Percentiles rank a stretch among this genome's conserved stretches.
Evolutionary conservation across 2,888 invertebrate species (phyloP).

Genomic region (Marasmarcha lunaedactyla): DNA sequence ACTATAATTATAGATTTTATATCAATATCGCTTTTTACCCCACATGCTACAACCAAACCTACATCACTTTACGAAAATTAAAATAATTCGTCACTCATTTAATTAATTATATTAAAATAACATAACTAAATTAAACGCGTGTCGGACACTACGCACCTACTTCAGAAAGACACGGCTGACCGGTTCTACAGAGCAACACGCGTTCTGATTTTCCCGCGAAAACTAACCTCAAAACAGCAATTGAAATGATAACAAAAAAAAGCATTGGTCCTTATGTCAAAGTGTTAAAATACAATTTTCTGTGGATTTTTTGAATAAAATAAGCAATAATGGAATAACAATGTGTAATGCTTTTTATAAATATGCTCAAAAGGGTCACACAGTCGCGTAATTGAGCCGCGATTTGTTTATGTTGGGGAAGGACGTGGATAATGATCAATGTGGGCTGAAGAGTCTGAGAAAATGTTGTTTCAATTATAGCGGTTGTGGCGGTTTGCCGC

Average conservation of each 20-base stretch:
- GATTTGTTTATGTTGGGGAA: conserved; percentile 39
- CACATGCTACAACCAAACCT: no score
- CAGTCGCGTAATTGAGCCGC: conserved; percentile 41
- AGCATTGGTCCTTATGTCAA: conserved; percentile 10
- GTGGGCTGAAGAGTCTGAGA: conserved; percentile 19
- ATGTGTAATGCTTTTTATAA: conserved; percentile 29
- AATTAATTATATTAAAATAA: conserved; percentile 59
- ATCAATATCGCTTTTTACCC: no score
- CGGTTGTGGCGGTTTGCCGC: conserved; percentile 9
- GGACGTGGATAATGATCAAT: conserved; percentile 25
- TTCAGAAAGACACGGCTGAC: conserved; percentile 38
- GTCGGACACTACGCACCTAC: conserved; percentile 42
- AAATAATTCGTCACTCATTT: conserved; percentile 31
- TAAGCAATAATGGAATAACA: conserved; percentile 23
- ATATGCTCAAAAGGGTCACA: conserved; percentile 42
- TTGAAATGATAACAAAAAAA: neutral
- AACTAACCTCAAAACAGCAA: conserved; percentile 28
- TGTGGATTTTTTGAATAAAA: neutral
- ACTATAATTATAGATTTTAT: no score
- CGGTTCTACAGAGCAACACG: conserved; percentile 36
- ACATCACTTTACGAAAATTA: neutral
- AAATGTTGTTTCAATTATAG: conserved; percentile 16
- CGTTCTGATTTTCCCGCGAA: conserved; percentile 31
- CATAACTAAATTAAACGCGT: conserved; percentile 46
- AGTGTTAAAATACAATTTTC: conserved; percentile 19